These are phyloP conservation scores for Drosophila fulvimacula DNA, from an alignment of 2,888 invertebrate species.

Conservation along the genomic window DNA sequence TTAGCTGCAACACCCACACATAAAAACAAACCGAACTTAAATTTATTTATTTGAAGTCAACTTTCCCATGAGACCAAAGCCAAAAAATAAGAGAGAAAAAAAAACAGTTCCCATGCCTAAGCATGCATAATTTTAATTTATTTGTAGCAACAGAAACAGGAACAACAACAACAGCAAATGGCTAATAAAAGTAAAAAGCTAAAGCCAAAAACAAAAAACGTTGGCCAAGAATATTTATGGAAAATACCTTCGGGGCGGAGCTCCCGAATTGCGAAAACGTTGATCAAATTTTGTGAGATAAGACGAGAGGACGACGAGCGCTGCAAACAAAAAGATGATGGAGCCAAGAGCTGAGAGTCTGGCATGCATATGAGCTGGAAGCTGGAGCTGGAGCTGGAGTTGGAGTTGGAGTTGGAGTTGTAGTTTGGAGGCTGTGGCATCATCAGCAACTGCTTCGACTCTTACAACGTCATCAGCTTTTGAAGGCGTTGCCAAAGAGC, in stretches of 20 bases:
- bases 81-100: neutral
- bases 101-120: conserved; percentile 71
- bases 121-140: conserved; percentile 81
- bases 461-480: conserved; percentile 80
- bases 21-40: conserved; percentile 23
- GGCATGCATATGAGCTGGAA: conserved; percentile 64
- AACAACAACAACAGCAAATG: conserved; percentile 41
- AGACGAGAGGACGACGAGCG: conserved; percentile 22
- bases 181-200: conserved; percentile 72
- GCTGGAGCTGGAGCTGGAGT: conserved; percentile 21
- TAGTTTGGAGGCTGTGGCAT: conserved; percentile 36
- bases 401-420: conserved; percentile 20
- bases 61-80: conserved; percentile 48
- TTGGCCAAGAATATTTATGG: conserved; percentile 73
- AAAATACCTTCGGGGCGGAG: conserved; percentile 84
- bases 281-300: conserved; percentile 81
- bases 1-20: conserved; percentile 58
- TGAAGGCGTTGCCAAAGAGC: conserved; percentile 78
- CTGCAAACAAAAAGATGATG: conserved; percentile 13
- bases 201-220: conserved; percentile 34
- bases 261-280: conserved; percentile 84
- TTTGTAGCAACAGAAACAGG: conserved; percentile 67
- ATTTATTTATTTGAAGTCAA: conserved; percentile 40
- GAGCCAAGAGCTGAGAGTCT: conserved; percentile 18
- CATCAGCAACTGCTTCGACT: conserved; percentile 42